phyloP scores from a whole-genome alignment of 2,888 invertebrate species.

The Lochmaea crataegi region DNA sequence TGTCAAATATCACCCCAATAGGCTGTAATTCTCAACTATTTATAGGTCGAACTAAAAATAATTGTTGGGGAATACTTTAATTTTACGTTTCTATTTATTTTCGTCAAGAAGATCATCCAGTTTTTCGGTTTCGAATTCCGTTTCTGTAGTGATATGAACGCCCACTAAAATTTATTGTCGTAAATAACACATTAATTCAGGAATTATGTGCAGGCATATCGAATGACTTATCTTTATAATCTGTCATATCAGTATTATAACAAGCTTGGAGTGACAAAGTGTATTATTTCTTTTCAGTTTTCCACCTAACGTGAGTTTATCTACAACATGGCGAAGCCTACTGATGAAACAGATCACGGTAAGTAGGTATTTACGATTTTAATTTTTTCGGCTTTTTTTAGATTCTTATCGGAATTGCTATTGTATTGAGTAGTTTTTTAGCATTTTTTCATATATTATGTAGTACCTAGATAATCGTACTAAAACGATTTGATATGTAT shows the following conservation, averaged over 20 bases:
- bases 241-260: conserved; percentile 9
- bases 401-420: too few relatives aligned
- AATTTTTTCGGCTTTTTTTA: background rate
- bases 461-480: too few relatives aligned
- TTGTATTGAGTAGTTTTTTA: too few relatives aligned
- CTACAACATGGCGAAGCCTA: conserved; percentile 16
- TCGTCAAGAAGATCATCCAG: background rate
- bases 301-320: background rate
- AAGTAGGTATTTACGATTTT: conserved; percentile 22
- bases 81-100: background rate
- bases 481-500: too few relatives aligned
- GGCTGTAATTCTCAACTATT: too few relatives aligned
- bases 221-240: conserved; percentile 7
- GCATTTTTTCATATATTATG: too few relatives aligned
- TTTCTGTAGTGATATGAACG: background rate
- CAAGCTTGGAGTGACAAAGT: background rate
- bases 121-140: background rate
- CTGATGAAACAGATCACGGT: conserved; percentile 24
- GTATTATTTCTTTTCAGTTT: conserved; percentile 6
- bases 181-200: background rate
- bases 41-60: background rate
- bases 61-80: background rate
- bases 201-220: background rate
- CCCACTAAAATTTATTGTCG: background rate
- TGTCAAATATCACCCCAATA: too few relatives aligned